phyloP scores from a whole-genome alignment of 2,888 invertebrate species.

The Eugnorisma glareosa region DNA sequence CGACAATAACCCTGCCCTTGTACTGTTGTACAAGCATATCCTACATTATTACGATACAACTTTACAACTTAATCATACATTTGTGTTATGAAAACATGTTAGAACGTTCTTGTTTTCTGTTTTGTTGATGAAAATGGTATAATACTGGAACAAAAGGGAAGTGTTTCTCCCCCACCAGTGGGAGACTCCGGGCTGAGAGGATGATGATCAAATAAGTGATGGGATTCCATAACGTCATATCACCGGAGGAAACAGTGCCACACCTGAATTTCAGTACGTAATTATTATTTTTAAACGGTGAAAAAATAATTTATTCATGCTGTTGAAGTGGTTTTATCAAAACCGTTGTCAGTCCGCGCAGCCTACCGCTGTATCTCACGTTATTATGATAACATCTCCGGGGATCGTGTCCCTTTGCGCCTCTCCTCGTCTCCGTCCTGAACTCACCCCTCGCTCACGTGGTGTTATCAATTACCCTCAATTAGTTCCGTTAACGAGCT shows the following conservation, averaged over 20 bases:
- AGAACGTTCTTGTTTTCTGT: background rate
- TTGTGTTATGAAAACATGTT: background rate
- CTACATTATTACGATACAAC: background rate
- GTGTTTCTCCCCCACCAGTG: background rate
- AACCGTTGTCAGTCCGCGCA: background rate
- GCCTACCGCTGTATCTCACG: background rate
- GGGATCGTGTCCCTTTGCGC: background rate
- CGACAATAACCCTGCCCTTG: background rate
- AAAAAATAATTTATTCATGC: background rate
- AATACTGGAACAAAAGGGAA: background rate
- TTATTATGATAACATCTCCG: conserved; percentile 32
- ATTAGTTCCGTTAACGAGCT: conserved; percentile 44
- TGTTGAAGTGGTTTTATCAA: background rate
- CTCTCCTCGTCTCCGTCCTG: background rate
- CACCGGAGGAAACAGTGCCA: background rate
- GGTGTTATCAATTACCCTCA: conserved; percentile 46
- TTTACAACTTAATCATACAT: background rate
- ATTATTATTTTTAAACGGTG: background rate
- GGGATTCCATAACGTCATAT: background rate
- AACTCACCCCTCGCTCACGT: background rate
- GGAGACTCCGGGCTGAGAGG: background rate
- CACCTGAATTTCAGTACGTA: background rate
- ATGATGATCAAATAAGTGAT: background rate
- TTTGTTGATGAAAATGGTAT: background rate
- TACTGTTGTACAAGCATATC: background rate